Evolutionary conservation across 2,113 vertebrate species (phyloP).

Genomic region (Chiloscyllium plagiosum): DNA sequence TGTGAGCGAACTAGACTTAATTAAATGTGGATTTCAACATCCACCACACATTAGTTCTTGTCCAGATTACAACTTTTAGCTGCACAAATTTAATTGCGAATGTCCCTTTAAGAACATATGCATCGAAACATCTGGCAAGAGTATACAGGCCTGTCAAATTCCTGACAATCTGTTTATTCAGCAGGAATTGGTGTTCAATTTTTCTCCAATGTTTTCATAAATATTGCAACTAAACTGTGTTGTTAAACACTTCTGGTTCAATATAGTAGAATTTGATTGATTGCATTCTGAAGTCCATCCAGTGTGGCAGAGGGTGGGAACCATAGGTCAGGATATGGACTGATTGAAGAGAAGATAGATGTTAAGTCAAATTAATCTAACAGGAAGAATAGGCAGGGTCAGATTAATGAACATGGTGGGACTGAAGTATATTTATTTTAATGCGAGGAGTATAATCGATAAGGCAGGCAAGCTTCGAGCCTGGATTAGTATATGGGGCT

Average conservation of each 20-base stretch:
- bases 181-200: neutral
- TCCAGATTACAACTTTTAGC: neutral
- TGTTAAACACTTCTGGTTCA: neutral
- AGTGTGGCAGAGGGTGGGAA: too few relatives aligned
- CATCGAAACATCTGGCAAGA: neutral
- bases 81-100: neutral
- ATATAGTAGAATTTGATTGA: neutral
- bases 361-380: too few relatives aligned
- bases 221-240: neutral
- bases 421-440: too few relatives aligned
- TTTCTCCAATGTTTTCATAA: neutral
- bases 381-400: too few relatives aligned
- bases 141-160: neutral
- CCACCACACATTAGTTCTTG: neutral
- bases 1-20: neutral
- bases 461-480: too few relatives aligned
- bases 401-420: too few relatives aligned
- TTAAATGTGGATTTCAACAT: neutral
- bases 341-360: too few relatives aligned
- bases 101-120: neutral
- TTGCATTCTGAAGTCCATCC: neutral
- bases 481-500: too few relatives aligned
- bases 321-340: too few relatives aligned
- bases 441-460: too few relatives aligned
- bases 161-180: neutral